phyloP scores from a whole-genome alignment of 2,888 invertebrate species.

The Cynaeus angustus region DNA sequence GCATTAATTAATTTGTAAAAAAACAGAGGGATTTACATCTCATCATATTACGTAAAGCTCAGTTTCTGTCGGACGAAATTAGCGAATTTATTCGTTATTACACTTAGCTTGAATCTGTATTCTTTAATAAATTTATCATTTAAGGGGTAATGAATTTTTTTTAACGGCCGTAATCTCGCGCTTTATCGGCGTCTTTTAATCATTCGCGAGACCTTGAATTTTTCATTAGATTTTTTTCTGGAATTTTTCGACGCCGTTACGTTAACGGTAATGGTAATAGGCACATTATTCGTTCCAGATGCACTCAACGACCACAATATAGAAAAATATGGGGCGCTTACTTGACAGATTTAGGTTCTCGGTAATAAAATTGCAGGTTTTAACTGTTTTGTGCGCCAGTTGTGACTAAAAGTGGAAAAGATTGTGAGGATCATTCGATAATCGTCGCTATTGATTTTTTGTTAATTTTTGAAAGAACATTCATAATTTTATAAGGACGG shows the following conservation, averaged over 20 bases:
- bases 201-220: constrained; percentile 18
- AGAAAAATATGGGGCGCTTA: constrained; percentile 8
- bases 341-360: background rate
- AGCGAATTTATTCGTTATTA: constrained; percentile 9
- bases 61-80: constrained; percentile 1
- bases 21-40: constrained; percentile 1
- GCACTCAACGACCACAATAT: constrained; percentile 9
- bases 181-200: constrained; percentile 19
- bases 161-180: constrained; percentile 6
- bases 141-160: constrained; percentile 23
- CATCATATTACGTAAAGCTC: background rate
- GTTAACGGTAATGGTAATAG: constrained; percentile 2
- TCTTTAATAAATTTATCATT: constrained; percentile 20
- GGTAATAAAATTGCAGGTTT: no score
- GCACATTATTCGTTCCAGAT: constrained; percentile 13
- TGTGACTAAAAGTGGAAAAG: no score
- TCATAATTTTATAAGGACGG: no score
- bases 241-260: constrained; percentile 3
- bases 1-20: constrained; percentile 6
- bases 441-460: no score
- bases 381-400: no score
- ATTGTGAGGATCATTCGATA: no score
- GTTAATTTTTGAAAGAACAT: no score
- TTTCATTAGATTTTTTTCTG: constrained; percentile 24
- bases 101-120: background rate